Conservation (phyloP, 2,888 invertebrate species). For the Erebia ligea region DNA sequence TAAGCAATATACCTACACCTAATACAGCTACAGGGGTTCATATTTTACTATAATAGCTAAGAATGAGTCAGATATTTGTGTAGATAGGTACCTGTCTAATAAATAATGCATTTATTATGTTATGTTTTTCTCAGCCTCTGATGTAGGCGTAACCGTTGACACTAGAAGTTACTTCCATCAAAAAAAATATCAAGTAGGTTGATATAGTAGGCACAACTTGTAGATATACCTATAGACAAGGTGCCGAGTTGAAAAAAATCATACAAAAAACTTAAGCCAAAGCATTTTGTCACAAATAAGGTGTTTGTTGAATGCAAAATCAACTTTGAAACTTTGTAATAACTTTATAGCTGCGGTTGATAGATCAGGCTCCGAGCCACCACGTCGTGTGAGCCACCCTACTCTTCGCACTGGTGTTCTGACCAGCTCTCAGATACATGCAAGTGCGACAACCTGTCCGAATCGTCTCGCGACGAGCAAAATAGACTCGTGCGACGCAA, state of each 20-base stretch:
- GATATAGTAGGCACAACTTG: neutral
- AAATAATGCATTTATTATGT: slow-evolving; percentile 13
- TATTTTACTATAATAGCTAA: neutral
- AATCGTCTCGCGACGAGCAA: neutral
- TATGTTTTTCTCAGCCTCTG: neutral
- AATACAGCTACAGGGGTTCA: neutral
- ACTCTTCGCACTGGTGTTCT: neutral
- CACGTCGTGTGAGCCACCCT: neutral
- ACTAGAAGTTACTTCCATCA: slow-evolving; percentile 5
- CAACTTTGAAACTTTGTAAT: neutral
- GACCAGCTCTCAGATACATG: neutral
- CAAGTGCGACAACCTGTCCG: neutral
- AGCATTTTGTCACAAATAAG: slow-evolving; percentile 21
- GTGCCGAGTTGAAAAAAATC: neutral
- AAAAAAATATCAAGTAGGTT: slow-evolving; percentile 3
- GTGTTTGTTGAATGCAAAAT: slow-evolving; percentile 20
- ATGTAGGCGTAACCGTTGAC: slow-evolving; percentile 13
- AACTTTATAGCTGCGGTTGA: neutral
- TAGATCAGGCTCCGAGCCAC: neutral
- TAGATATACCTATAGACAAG: neutral
- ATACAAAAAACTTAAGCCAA: slow-evolving; percentile 11
- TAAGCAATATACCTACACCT: neutral
- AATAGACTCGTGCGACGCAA: neutral
- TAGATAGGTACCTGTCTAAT: neutral
- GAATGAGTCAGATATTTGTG: neutral